Evolutionary conservation across 2,113 vertebrate genomes (phyloP).

Genomic region (Rhinolophus ferrumequinum): DNA sequence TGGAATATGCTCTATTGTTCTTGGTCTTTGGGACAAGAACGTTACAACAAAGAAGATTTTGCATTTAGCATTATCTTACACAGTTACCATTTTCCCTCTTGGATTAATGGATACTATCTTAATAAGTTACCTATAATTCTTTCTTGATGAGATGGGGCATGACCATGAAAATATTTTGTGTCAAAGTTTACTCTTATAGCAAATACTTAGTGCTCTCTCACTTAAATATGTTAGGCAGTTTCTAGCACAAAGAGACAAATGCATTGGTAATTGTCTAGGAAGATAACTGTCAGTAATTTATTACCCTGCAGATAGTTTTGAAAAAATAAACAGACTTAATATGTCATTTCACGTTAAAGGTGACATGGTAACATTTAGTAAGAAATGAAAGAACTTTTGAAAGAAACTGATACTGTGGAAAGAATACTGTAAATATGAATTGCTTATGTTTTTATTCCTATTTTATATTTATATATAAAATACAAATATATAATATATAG

Average conservation of each 20-base stretch:
- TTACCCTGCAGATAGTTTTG: constrained; percentile 1
- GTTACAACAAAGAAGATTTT: not conserved
- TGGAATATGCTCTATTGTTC: not conserved
- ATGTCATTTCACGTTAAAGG: constrained; percentile 5
- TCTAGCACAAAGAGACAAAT: not conserved
- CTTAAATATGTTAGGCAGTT: not conserved
- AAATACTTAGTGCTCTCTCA: not conserved
- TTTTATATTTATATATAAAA: not conserved
- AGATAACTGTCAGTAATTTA: constrained; percentile 2
- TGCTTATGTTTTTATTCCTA: constrained; percentile 26
- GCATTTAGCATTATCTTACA: not conserved
- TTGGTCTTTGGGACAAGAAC: not conserved
- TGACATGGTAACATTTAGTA: constrained; percentile 3
- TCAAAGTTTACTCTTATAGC: not conserved
- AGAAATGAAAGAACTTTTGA: constrained; percentile 33
- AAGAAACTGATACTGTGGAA: not conserved
- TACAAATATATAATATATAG: not conserved
- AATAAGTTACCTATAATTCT: not conserved
- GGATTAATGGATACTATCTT: not conserved
- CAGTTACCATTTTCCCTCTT: not conserved
- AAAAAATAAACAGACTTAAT: not conserved
- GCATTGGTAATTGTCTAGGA: not conserved
- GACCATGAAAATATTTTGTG: not conserved
- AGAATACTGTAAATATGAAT: not conserved
- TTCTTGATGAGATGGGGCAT: not conserved